phyloP scores from a whole-genome alignment of 2,113 vertebrate genomes.

The Blennius ocellaris region DNA sequence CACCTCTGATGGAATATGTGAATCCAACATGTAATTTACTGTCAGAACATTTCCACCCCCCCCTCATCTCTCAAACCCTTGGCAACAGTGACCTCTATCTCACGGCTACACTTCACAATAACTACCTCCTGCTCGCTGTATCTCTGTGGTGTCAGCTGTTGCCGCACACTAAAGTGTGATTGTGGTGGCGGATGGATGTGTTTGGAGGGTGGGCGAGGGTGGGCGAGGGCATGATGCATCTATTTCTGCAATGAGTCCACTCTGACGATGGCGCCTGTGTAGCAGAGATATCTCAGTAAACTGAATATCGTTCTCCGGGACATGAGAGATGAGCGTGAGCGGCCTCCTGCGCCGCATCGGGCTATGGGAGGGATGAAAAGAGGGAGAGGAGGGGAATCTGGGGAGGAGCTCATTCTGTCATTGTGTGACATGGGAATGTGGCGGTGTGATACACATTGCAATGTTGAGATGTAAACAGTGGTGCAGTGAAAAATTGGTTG shows the following conservation, averaged over 20 bases:
- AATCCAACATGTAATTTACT: constrained; percentile 65
- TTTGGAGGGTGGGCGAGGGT: constrained; percentile 30
- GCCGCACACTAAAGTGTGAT: constrained; percentile 46
- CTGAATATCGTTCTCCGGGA: constrained; percentile 56
- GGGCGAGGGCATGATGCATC: constrained; percentile 50
- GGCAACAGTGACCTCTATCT: constrained; percentile 74
- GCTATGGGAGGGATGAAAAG: constrained; percentile 21
- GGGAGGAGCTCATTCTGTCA: constrained; percentile 12
- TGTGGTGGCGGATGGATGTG: constrained; percentile 48
- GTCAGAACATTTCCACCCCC: constrained; percentile 42
- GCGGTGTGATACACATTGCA: neutral
- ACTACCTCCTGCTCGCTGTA: constrained; percentile 51
- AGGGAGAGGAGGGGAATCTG: constrained; percentile 14
- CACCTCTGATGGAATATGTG: constrained; percentile 56
- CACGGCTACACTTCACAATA: constrained; percentile 51
- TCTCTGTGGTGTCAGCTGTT: constrained; percentile 55
- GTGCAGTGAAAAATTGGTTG: no score
- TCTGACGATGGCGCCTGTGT: constrained; percentile 59
- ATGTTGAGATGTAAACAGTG: no score
- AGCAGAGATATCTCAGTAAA: constrained; percentile 71
- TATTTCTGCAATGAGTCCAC: constrained; percentile 49
- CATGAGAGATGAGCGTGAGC: constrained; percentile 45
- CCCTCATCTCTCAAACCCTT: constrained; percentile 56
- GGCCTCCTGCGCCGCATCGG: constrained; percentile 23
- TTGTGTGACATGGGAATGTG: constrained; percentile 11